These are phyloP conservation scores for Cochlearius cochlearius DNA, from an alignment of 2,113 vertebrate species.

Conservation along the genomic window DNA sequence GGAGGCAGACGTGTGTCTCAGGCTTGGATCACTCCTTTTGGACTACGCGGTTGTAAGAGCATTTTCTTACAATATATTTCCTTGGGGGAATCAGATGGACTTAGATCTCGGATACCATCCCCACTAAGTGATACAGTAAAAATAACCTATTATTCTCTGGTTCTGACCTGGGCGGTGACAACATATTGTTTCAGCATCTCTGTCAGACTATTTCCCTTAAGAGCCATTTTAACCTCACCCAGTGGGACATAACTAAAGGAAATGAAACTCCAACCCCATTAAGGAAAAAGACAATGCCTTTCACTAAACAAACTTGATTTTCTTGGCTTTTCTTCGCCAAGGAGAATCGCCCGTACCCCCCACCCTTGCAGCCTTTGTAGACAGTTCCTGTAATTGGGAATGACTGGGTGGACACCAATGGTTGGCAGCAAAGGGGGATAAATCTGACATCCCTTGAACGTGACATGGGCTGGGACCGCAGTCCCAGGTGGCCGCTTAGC, in stretches of 20 bases:
- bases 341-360: slow-evolving; percentile 29
- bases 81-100: slow-evolving; percentile 53
- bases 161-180: slow-evolving; percentile 66
- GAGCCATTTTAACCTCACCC: slow-evolving; percentile 68
- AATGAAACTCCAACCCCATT: slow-evolving; percentile 66
- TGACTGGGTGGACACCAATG: slow-evolving; percentile 53
- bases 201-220: slow-evolving; percentile 65
- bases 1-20: not conserved
- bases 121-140: slow-evolving; percentile 65
- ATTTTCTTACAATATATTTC: slow-evolving; percentile 52
- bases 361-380: slow-evolving; percentile 61
- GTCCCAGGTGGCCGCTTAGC: slow-evolving; percentile 38
- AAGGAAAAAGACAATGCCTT: slow-evolving; percentile 70
- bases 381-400: slow-evolving; percentile 67
- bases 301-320: slow-evolving; percentile 67
- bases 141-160: slow-evolving; percentile 70
- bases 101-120: slow-evolving; percentile 60
- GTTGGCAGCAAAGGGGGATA: slow-evolving; percentile 55
- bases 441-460: slow-evolving; percentile 51
- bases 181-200: slow-evolving; percentile 69
- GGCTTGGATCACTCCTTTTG: not conserved
- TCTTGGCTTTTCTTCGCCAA: slow-evolving; percentile 61
- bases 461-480: slow-evolving; percentile 29
- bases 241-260: slow-evolving; percentile 69
- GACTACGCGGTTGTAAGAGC: not conserved